Evolutionary conservation across 2,888 invertebrate species (phyloP).

Genomic region (Melieria omissa): DNA sequence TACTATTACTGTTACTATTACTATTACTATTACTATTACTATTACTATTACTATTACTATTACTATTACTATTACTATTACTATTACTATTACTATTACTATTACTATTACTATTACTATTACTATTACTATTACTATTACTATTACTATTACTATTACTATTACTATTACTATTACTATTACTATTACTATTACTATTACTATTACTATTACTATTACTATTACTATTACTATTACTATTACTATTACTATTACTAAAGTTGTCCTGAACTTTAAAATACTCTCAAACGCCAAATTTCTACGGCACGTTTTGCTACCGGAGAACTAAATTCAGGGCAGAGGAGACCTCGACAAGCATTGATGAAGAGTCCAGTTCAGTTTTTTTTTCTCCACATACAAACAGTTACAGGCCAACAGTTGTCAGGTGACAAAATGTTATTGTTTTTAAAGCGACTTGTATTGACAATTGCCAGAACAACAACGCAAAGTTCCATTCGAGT

Average conservation of each 20-base stretch:
- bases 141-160: neutral
- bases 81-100: neutral
- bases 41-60: neutral
- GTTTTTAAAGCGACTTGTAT: slow-evolving; percentile 17
- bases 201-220: neutral
- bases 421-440: slow-evolving; percentile 49
- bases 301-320: too few species aligned
- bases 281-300: neutral
- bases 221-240: neutral
- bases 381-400: too few species aligned
- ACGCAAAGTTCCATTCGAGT: neutral
- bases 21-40: neutral
- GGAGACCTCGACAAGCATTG: too few species aligned
- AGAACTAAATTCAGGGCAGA: too few species aligned
- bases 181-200: neutral
- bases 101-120: neutral
- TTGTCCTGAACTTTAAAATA: neutral
- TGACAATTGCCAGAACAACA: slow-evolving; percentile 7
- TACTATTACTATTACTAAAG: neutral
- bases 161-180: neutral
- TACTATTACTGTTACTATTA: neutral
- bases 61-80: neutral
- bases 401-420: neutral
- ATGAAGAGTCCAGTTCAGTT: too few species aligned
- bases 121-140: neutral